phyloP scores from a whole-genome alignment of 1,140 invertebrate species.

The Carposina sasakii region DNA sequence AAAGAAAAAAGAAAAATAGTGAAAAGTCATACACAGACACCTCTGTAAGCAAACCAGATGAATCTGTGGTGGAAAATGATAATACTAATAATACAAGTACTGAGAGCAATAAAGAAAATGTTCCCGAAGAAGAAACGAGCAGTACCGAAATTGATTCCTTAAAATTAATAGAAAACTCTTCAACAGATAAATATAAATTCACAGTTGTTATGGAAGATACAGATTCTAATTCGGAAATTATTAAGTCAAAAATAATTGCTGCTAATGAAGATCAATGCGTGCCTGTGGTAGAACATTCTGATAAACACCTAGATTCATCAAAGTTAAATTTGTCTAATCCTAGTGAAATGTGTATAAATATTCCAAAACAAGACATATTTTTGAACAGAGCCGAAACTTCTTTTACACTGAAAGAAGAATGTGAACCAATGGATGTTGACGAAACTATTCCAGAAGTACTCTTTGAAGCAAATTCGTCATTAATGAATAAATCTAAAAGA shows the following conservation, averaged over 20 bases:
- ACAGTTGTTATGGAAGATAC: slow-evolving; percentile 45
- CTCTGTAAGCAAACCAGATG: not conserved
- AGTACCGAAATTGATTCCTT: slow-evolving; percentile 10
- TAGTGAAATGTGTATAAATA: slow-evolving; percentile 8
- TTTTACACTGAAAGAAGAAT: slow-evolving; percentile 35
- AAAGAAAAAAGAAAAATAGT: not conserved
- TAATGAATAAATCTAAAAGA: slow-evolving; percentile 7
- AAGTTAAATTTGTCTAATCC: not conserved
- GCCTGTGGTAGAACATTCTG: slow-evolving; percentile 32
- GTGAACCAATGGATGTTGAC: slow-evolving; percentile 63
- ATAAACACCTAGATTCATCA: not conserved
- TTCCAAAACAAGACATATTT: not conserved
- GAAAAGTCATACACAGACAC: not conserved
- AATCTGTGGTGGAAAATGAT: not conserved
- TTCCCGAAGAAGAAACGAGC: not conserved
- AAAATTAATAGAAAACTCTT: slow-evolving; percentile 28
- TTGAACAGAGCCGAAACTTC: no score
- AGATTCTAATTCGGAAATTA: slow-evolving; percentile 37
- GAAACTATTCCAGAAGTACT: slow-evolving; percentile 51
- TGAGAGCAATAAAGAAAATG: slow-evolving; percentile 6
- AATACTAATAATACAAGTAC: slow-evolving; percentile 8
- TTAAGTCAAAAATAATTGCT: slow-evolving; percentile 13
- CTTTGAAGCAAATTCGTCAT: slow-evolving; percentile 21
- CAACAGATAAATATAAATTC: slow-evolving; percentile 25
- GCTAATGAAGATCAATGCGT: slow-evolving; percentile 49